Evolutionary conservation across 2,113 vertebrate genomes (phyloP).

Genomic region (Sphyrna mokarran): DNA sequence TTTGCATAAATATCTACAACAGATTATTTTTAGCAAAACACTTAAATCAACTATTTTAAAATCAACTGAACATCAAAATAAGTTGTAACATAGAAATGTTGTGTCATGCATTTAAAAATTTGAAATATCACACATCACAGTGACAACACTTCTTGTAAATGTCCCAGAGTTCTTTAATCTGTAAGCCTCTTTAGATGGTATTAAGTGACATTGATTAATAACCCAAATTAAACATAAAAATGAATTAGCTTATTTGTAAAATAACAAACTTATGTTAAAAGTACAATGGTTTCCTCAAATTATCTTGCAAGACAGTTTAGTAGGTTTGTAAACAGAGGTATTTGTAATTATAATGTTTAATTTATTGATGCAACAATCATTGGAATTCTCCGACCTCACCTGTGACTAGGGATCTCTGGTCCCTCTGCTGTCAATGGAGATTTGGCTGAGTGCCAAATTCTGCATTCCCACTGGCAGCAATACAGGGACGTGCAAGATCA

Average conservation of each 20-base stretch:
- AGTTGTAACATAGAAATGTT: not conserved
- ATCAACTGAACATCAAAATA: conserved; percentile 13
- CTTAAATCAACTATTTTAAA: not conserved
- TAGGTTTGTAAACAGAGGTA: not conserved
- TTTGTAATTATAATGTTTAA: not conserved
- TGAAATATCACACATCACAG: not conserved
- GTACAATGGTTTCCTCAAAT: not conserved
- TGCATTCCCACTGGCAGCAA: too few relatives aligned
- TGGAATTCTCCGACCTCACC: too few relatives aligned
- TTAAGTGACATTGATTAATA: not conserved
- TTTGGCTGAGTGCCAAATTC: too few relatives aligned
- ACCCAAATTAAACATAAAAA: not conserved
- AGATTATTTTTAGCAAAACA: not conserved
- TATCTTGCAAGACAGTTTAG: not conserved
- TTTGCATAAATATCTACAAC: not conserved
- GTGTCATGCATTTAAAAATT: not conserved
- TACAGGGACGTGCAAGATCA: too few relatives aligned
- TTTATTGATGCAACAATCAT: not conserved
- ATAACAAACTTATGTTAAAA: not conserved
- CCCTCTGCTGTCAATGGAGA: too few relatives aligned
- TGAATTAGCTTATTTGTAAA: not conserved
- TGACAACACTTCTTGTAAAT: not conserved
- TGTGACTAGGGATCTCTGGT: too few relatives aligned
- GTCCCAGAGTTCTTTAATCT: not conserved
- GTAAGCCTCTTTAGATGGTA: not conserved